A percentile compares a stretch with the other conserved stretches of the same genome.
These are phyloP conservation scores for Hypsopygia costalis DNA, from an alignment of 2,888 invertebrate genomes.

Conservation along the genomic window DNA sequence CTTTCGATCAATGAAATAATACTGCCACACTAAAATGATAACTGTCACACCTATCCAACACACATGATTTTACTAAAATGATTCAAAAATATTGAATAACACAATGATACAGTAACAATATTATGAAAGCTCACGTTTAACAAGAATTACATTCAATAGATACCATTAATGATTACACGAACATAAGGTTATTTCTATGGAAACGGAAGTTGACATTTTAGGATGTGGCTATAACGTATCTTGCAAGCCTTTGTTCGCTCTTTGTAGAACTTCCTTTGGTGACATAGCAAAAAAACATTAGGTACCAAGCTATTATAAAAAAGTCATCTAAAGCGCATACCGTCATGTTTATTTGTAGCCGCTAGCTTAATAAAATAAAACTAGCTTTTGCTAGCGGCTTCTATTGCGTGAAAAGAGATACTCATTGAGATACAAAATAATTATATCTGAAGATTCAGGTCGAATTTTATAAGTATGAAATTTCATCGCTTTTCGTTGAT, in stretches of 20 bases:
- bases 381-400: no score
- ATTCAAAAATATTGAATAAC: slow-evolving; percentile 31
- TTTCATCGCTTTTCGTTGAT: no score
- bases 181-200: slow-evolving; percentile 30
- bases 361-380: no score
- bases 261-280: slow-evolving; percentile 16
- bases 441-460: no score
- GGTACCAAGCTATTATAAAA: slow-evolving; percentile 1
- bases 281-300: slow-evolving; percentile 4
- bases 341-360: no score
- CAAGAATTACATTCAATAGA: slow-evolving; percentile 37
- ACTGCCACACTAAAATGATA: not conserved
- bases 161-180: slow-evolving; percentile 39
- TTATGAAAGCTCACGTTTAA: slow-evolving; percentile 53
- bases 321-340: no score
- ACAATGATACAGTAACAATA: slow-evolving; percentile 53
- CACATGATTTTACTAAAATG: slow-evolving; percentile 10
- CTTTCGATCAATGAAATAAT: no score
- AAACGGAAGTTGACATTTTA: slow-evolving; percentile 59
- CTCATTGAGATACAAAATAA: no score
- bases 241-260: slow-evolving; percentile 31
- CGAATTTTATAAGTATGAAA: no score
- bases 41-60: slow-evolving; percentile 11
- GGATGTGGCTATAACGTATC: slow-evolving; percentile 41
- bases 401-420: no score